Evolutionary conservation across 2,888 invertebrate species (phyloP), one percentile per base, ranked within the genome.

Genomic region (Julus scandinavius): DNA sequence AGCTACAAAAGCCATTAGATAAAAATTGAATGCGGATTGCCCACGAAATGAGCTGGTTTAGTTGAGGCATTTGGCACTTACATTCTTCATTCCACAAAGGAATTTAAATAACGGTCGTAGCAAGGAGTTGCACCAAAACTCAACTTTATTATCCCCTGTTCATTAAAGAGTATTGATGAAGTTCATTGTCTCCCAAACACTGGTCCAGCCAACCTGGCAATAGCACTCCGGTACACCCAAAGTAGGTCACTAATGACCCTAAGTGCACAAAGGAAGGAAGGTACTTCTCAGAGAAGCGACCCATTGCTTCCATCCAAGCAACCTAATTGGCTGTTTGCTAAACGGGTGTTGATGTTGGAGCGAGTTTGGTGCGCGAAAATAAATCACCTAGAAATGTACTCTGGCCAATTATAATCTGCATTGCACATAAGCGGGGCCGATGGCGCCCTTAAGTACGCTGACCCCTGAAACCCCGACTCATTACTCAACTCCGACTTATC

Each of bases 391-490:
- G 63, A 63, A 63, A 63, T 63, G 63, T 63, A 63, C 63, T 63
- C 63, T 63, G 63, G 63, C 63, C 63, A 63, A 63, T 63, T 63
- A 63, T 63, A 63, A 63, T 63, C 63, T 63, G 63, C 63, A 63
- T 45, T 63, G 63, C 63, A n/a, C 63, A 17, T 63, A 63, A 63
- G 7, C 63, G 63, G 63, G 63, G 17, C 63, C n/a, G 13, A 20
- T 6, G 63, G 63, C 63, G 63, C 63, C 63, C 63, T 63, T 63
- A 63, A 63, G 63, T 63, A 63, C 17, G 63, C n/a, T 63, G 63
- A 63, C 63, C 63, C 63, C 63, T 63, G 63, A n/a, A 63, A 63
- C 63, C 63, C n/a, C 17, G 20, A 63, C 63, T 63, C 63, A 63
- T 63, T 63, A 63, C 63, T 63, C 63, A 63, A 63, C n/a, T 63